Base-by-base conservation (phyloP, 2,797 vertebrate genomes). In the Hapalemur alaotrensis region DNA sequence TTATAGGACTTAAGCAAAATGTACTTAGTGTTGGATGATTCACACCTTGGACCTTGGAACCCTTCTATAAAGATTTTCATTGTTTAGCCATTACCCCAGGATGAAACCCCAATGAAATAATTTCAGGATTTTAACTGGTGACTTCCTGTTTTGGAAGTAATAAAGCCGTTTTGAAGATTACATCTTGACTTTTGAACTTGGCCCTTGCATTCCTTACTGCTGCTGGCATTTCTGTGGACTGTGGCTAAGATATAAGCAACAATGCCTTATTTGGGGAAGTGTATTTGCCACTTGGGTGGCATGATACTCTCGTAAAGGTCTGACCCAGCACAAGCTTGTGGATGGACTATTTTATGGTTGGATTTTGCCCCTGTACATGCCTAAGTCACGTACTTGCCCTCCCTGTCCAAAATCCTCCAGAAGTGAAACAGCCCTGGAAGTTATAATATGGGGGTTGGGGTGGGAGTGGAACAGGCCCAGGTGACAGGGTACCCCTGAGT, bases 121-220 rank as follows among this genome's bases (percentile, higher is more conserved):
- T 61, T 90, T 81, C 85, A 94, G 70, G 88, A 85, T 69, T 95
- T 18, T 72, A 92, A 94, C 59, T 4, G 7, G 48, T 35, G 82
- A 65, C 32, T 96, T 96, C 89, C 73, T 95, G 93, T 73, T 97
- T 95, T 85, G 83, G 54, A 90, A 87, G 38, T 43, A 63, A 93
- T 84, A 84, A 86, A 82, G 50, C 48, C 82, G 6, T 96, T 96
- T 85, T 88, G 94, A 97, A 97, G 95, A 97, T 93, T 94, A 82
- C 43, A 70, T 90, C 83, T 96, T 93, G 79, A 93, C 67, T 88
- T 92, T 96, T 89, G 75, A 91, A 95, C 65, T 89, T 69, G 35
- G 54, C 25, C 46, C 43, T 80, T 95, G 63, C 59, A 54, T 91
- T 95, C 67, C 70, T 93, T 72, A 69, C 10, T 69, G 70, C 35